Evolutionary conservation across 2,113 vertebrate genomes (phyloP), one percentile per base, ranked within the genome.

Genomic region (Poecile atricapillus): DNA sequence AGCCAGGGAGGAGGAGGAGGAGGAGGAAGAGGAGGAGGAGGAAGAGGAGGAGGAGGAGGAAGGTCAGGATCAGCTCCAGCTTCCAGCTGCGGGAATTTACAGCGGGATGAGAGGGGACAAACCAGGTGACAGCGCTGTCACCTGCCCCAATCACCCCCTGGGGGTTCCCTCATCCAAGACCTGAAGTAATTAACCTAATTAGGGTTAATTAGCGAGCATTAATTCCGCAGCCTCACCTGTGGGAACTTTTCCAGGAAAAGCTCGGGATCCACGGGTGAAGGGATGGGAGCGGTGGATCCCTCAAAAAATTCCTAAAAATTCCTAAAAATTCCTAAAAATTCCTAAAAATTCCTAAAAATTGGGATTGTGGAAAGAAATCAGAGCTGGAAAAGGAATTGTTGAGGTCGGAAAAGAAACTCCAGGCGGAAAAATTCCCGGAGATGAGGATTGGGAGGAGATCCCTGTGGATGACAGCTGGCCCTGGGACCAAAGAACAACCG

Each of bases 161-260:
- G 41, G 56, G 44, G 10, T 27, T n/a, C 47, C 14, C 39, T 39
- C 39, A 39, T 39, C 39, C 39, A 39, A 5, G 44, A 33, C 0
- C 0, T 0, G 0, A 4, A 0, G 10, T 0, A 6, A 9, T 47
- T 6, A 5, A 0, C 21, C 30, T 41, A 41, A 41, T 41, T 41
- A 18, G 47, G n/a, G n/a, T n/a, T n/a, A n/a, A n/a, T n/a, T 20
- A 11, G 3, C 3, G 0, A 0, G 16, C 55, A 1, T 39, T n/a
- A 47, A 56, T 41, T 13, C 4, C 35, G 70, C 39, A 25, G 70
- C 12, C 0, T 20, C 9, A 28, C 23, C 85, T 13, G 62, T 8
- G 10, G 17, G 0, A 8, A 4, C 10, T 31, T 19, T 8, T 35
- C 37, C 65, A 10, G 37, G 39, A 69, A 64, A 10, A 17, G 11